Evolutionary conservation across 2,888 invertebrate genomes (phyloP), one percentile per base, ranked within the genome.

Genomic region (Clostera curtula): DNA sequence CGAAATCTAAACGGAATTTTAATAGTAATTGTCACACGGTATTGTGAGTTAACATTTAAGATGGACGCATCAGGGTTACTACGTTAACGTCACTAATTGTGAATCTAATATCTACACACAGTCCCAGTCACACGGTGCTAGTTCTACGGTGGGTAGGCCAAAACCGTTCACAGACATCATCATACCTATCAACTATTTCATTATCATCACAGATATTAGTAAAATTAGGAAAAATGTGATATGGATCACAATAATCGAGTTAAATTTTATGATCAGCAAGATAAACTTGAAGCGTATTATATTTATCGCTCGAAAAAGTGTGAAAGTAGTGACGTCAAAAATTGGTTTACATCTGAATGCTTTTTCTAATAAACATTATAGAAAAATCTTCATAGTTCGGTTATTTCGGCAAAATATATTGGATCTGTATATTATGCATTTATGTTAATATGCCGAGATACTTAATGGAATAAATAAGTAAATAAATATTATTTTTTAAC

Each of bases 191-290:
- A 67, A 59, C 58, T 70, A 74, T 67, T 61, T 69, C 55, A 61
- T 65, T 63, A 67, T 62, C 67, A 80, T 80, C 80, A 82, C 80
- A 82, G 82, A 72, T 69, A 73, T 67, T 62, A 70, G 61, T 69
- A 66, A 51, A 67, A 70, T 67, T 68, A 76, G 70, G 67, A 71
- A 59, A 73, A 36, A 57, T 63, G 73, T 77, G 70, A 77, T 61
- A 45, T 39, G 33, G 40, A 69, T 71, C 72, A 70, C 73, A 68
- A 52, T 60, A 64, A 45, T 59, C 43, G 51, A 56, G 48, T 54
- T 56, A 35, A 36, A 37, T 48, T 38, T 49, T 49, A 55, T 56
- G 51, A 60, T 64, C 56, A 60, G 65, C 58, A 47, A 56, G 50
- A 57, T 48, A 44, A 47, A 48, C 49, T 57, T 43, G 48, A 60